These are phyloP conservation scores for Oreochromis mossambicus DNA, from an alignment of 2,797 vertebrate genomes.

Conservation along the genomic window DNA sequence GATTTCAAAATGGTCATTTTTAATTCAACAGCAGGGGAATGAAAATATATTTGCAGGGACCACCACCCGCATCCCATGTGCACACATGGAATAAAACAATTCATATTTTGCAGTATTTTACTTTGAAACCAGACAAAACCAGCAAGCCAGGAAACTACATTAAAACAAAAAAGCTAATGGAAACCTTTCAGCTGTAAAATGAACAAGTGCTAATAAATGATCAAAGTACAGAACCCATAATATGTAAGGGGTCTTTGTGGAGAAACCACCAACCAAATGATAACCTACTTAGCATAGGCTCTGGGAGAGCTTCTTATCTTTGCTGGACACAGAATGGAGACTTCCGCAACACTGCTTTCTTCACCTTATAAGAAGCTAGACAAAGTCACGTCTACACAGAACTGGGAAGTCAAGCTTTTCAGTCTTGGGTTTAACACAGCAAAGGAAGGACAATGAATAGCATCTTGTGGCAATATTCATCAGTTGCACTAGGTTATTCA, in stretches of 20 bases:
- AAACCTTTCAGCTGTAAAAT: background rate
- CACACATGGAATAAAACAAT: background rate
- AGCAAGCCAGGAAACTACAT: background rate
- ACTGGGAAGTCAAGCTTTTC: background rate
- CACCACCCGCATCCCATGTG: background rate
- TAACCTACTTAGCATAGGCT: background rate
- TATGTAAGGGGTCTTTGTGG: background rate
- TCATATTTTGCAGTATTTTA: background rate
- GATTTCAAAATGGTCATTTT: background rate
- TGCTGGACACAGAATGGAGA: background rate
- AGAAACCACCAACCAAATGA: background rate
- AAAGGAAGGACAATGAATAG: background rate
- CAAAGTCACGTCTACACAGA: background rate
- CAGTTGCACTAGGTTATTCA: background rate
- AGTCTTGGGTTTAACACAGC: background rate
- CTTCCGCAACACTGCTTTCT: background rate
- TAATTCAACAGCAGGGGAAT: background rate
- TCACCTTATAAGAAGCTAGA: background rate
- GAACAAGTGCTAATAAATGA: background rate
- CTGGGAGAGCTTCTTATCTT: background rate
- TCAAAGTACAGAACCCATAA: background rate
- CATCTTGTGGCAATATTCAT: background rate
- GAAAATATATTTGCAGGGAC: background rate
- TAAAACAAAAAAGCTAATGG: background rate
- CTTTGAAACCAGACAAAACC: background rate